Conservation (phyloP, 2,797 vertebrate genomes). For the Melanotaenia nigrans region DNA sequence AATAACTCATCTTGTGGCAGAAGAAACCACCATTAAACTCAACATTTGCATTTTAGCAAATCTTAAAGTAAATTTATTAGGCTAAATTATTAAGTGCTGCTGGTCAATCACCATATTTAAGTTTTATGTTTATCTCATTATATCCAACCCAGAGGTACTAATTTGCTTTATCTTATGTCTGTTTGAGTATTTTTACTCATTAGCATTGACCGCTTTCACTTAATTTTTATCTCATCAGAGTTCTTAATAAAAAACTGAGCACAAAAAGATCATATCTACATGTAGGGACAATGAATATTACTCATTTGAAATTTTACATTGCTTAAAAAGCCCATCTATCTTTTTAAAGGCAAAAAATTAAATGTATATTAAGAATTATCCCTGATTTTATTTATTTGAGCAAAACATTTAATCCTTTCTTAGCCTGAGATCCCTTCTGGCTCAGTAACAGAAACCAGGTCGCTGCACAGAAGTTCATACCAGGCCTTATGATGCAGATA, state of each 20-base stretch:
- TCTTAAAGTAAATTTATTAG: not conserved
- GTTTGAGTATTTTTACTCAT: not conserved
- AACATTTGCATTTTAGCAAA: not conserved
- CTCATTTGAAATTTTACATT: not conserved
- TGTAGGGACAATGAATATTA: not conserved
- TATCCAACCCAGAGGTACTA: not conserved
- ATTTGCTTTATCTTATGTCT: not conserved
- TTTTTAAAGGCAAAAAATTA: not conserved
- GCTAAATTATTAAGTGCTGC: not conserved
- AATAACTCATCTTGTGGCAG: not conserved
- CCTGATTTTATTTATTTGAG: not conserved
- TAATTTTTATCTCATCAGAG: not conserved
- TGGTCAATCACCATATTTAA: not conserved
- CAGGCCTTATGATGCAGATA: conserved; percentile 39
- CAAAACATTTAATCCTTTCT: not conserved
- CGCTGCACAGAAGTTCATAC: conserved; percentile 27
- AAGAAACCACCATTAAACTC: not conserved
- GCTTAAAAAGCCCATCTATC: not conserved
- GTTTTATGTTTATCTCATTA: not conserved
- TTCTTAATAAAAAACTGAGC: not conserved
- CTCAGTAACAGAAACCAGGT: conserved; percentile 43
- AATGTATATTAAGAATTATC: not conserved
- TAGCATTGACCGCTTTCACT: not conserved
- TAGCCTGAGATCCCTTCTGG: conserved; percentile 31
- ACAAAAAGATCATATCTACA: not conserved